Percentiles rank a stretch among this genome's conserved stretches.
These are phyloP conservation scores for Alcedo atthis DNA, from an alignment of 2,797 vertebrate genomes.

Conservation along the genomic window DNA sequence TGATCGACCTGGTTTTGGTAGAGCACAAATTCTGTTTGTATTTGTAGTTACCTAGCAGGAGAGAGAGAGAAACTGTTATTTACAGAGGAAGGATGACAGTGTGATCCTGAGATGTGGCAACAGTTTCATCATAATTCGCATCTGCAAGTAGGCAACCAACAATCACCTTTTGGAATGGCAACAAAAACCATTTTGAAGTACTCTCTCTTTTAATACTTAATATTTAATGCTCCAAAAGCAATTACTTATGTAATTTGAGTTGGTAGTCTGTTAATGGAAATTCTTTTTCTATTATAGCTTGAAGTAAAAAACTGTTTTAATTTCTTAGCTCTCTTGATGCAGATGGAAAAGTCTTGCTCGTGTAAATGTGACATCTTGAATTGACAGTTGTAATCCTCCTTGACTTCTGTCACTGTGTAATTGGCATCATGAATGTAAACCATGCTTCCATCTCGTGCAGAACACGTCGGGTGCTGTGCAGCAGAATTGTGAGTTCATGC, in stretches of 20 bases:
- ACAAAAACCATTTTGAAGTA: background rate
- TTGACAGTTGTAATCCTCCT: slow-evolving; percentile 2
- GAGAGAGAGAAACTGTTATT: background rate
- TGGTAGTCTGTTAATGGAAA: background rate
- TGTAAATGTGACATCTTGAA: slow-evolving; percentile 2
- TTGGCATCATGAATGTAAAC: slow-evolving; percentile 36
- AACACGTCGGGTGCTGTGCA: background rate
- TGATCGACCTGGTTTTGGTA: slow-evolving; percentile 16
- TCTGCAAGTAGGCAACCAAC: background rate
- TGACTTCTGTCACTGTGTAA: slow-evolving; percentile 28
- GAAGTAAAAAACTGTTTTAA: background rate
- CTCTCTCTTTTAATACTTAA: background rate
- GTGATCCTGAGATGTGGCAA: background rate
- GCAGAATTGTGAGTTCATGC: background rate
- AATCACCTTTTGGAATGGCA: background rate
- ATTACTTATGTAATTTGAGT: background rate
- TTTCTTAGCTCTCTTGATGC: background rate
- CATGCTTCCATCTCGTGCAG: background rate
- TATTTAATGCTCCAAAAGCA: background rate
- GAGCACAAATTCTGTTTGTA: slow-evolving; percentile 39
- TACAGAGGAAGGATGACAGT: background rate
- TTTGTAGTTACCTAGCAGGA: slow-evolving; percentile 28
- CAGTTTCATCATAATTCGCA: background rate
- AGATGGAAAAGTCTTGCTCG: background rate
- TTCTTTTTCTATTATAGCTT: background rate